Conservation (phyloP, 2,797 vertebrate species). For the Myiotriccus ornatus region DNA sequence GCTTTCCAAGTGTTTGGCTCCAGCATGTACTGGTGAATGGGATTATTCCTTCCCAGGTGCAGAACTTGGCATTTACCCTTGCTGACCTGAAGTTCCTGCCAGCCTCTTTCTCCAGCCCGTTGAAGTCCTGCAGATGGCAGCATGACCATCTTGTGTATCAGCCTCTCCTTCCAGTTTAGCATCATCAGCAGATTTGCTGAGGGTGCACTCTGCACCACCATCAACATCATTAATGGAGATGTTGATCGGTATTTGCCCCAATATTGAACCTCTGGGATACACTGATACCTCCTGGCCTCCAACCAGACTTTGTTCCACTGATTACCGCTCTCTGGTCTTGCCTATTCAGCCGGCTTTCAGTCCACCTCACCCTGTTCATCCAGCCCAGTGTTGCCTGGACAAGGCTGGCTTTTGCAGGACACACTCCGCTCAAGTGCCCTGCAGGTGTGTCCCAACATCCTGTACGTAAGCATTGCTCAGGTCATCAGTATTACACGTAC, state of each 20-base stretch:
- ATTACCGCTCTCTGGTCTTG: background rate
- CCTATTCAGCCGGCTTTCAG: background rate
- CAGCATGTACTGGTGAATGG: background rate
- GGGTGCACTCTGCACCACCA: background rate
- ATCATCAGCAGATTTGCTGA: background rate
- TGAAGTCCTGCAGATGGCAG: fast-evolving
- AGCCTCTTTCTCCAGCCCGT: background rate
- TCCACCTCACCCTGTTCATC: background rate
- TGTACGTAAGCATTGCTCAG: background rate
- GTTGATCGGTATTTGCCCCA: background rate
- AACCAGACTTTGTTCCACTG: background rate
- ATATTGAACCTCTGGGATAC: background rate
- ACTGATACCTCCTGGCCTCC: background rate
- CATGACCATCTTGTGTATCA: background rate
- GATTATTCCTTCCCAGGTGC: background rate
- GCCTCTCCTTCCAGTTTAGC: background rate
- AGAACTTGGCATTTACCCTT: background rate
- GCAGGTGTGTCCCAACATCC: background rate
- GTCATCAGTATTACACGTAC: background rate
- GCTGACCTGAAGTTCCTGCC: background rate
- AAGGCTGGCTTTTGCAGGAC: background rate
- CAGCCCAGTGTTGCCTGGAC: background rate
- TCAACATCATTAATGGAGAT: fast-evolving
- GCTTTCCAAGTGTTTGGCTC: background rate
- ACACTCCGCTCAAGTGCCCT: background rate